phyloP scores from a whole-genome alignment of 1,140 invertebrate genomes.

The Frieseomelitta varia region DNA sequence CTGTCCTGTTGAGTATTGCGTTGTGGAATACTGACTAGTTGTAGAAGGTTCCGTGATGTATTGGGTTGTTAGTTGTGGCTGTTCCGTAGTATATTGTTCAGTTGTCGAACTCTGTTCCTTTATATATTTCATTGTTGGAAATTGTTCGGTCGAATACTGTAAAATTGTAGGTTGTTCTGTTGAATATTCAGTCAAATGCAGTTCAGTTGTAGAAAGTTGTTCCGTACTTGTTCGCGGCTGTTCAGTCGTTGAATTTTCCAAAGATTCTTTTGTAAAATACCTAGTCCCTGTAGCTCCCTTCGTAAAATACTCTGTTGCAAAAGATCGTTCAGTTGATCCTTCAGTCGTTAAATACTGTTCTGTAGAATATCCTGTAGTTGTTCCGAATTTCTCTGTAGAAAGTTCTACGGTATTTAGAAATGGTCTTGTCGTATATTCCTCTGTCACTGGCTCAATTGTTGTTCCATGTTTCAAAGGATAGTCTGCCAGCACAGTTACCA shows the following conservation, averaged over 20 bases:
- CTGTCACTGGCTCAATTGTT: background rate
- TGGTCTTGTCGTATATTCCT: slow-evolving; percentile 5
- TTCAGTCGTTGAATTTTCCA: slow-evolving; percentile 9
- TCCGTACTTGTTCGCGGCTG: background rate
- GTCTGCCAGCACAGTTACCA: slow-evolving; percentile 24
- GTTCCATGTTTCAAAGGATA: slow-evolving; percentile 17
- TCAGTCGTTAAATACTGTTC: background rate
- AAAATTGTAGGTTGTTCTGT: slow-evolving; percentile 1
- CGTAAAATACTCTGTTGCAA: slow-evolving; percentile 8
- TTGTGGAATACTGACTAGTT: background rate
- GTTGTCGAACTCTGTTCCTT: slow-evolving; percentile 14
- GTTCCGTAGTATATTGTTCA: slow-evolving; percentile 27
- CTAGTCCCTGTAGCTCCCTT: background rate
- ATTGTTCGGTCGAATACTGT: slow-evolving; percentile 22
- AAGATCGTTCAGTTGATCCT: background rate
- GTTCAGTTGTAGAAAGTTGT: background rate
- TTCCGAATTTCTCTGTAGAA: background rate
- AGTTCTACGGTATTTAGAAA: slow-evolving; percentile 5
- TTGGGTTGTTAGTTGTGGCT: slow-evolving; percentile 1
- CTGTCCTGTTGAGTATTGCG: background rate
- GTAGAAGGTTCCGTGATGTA: background rate
- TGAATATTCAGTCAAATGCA: background rate
- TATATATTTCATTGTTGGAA: background rate
- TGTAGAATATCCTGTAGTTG: background rate
- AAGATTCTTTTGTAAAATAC: background rate